Base-by-base conservation (phyloP, 1,140 invertebrate species). In the Neuroterus valhalla region DNA sequence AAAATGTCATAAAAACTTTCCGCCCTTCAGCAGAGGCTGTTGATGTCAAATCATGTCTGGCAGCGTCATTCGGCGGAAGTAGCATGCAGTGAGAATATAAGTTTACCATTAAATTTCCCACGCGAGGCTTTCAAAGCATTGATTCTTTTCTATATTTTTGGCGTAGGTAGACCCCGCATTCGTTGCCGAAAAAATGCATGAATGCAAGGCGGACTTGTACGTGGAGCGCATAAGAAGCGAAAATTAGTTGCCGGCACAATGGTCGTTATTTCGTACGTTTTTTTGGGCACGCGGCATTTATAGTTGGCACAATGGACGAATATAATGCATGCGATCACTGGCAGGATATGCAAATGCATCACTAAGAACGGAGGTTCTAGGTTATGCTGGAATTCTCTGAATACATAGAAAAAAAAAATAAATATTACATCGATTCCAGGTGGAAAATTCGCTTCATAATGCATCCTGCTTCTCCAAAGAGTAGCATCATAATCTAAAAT, bases 301-400 rank as follows among this genome's bases (percentile, higher is more conserved):
- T 62, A 23, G 55, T 26, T 62, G 4, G 38, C 43, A 78, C 76
- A 78, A 78, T 78, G 69, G 75, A 26, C 45, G 55, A 62, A 62
- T 62, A 62, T 62, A 62, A 62, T 62, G 55, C 55, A 38, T 38
- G 14, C 31, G 66, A 72, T 62, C 55, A 62, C 31, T 62, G 50
- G 71, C 12, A 21, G 52, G 48, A 67, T 81, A 81, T 78, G 76
- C 69, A 78, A 78, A 81, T 70, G 44, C 55, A 14, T 4, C 44
- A n/a, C 38, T 50, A 45, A 68, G 43, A 68, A 68, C 68, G 68
- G 70, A 69, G 55, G 55, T 31, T 62, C 23, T 62, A 62, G 55
- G 55, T 62, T 55, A 10, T 67, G 19, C 26, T 42, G 68, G 46
- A 77, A 70, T 81, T 80, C 43, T 12, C 15, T 55, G 42, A 76